Conservation (phyloP, 1,140 invertebrate genomes). For the Tribolium castaneum region DNA sequence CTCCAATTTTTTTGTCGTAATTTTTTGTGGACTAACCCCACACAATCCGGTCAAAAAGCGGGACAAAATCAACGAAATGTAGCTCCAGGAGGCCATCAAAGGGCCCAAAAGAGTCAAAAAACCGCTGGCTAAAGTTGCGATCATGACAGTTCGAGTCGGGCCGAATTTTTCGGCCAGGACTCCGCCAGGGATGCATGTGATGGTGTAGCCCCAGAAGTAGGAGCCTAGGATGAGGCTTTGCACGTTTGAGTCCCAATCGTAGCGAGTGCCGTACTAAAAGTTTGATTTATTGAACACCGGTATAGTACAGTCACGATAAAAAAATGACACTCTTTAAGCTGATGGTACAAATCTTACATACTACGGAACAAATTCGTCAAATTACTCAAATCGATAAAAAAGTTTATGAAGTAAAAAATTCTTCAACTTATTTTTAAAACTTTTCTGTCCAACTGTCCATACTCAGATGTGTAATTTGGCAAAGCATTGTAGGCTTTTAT, state of each 20-base stretch:
- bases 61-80: slow-evolving; percentile 69
- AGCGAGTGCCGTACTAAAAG: slow-evolving; percentile 64
- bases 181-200: slow-evolving; percentile 60
- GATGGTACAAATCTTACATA: too few relatives aligned
- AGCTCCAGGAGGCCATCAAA: slow-evolving; percentile 71
- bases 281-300: neutral
- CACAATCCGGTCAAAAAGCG: slow-evolving; percentile 76
- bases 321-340: too few relatives aligned
- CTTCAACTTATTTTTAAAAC: too few relatives aligned
- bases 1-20: too few relatives aligned
- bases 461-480: too few relatives aligned
- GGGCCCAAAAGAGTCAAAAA: slow-evolving; percentile 78
- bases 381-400: too few relatives aligned
- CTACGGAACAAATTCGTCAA: too few relatives aligned
- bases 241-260: slow-evolving; percentile 69
- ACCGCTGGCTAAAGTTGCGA: slow-evolving; percentile 73
- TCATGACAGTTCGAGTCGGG: slow-evolving; percentile 73
- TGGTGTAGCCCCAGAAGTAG: slow-evolving; percentile 74
- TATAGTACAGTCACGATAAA: too few relatives aligned
- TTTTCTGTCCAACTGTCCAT: too few relatives aligned
- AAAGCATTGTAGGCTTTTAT: too few relatives aligned
- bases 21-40: slow-evolving; percentile 63
- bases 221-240: slow-evolving; percentile 75
- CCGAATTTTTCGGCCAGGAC: slow-evolving; percentile 64
- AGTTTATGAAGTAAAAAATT: too few relatives aligned